Evolutionary conservation across 2,888 invertebrate species (phyloP).

Genomic region (Brachyopa scutellaris): DNA sequence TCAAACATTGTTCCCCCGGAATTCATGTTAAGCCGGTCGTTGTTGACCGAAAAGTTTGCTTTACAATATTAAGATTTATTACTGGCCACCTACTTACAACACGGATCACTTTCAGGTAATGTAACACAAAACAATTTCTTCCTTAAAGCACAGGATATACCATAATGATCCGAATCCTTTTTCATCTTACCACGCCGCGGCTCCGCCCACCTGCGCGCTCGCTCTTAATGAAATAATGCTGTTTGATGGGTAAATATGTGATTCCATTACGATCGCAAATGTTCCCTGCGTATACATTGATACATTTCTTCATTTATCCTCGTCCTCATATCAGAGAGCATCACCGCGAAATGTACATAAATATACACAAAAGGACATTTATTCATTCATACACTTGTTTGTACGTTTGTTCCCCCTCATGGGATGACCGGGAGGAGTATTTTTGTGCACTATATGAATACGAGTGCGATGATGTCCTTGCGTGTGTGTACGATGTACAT

Average conservation of each 20-base stretch:
- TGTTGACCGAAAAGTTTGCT: no score
- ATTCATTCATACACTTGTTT: no score
- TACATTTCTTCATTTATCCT: slow-evolving; percentile 46
- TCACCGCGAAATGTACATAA: no score
- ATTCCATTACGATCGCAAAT: slow-evolving; percentile 45
- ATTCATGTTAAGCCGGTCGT: no score
- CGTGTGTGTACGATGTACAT: slow-evolving; percentile 30
- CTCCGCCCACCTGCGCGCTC: background rate
- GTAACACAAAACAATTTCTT: no score
- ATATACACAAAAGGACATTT: slow-evolving; percentile 53
- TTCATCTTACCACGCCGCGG: no score
- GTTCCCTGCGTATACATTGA: slow-evolving; percentile 19
- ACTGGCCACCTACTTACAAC: no score
- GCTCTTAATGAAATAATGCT: slow-evolving; percentile 50
- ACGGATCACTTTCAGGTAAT: no score
- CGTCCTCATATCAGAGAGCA: slow-evolving; percentile 36
- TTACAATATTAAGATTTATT: no score
- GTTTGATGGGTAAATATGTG: slow-evolving; percentile 49
- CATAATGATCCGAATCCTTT: no score
- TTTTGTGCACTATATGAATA: background rate
- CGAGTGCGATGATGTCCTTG: background rate
- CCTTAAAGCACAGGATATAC: no score
- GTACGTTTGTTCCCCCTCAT: slow-evolving; percentile 47
- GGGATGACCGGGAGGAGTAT: slow-evolving; percentile 48
- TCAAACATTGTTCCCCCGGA: no score